Evolutionary conservation across 1,140 invertebrate genomes (phyloP), one percentile per base, ranked within the genome.

Genomic region (Magallana ariakensis): DNA sequence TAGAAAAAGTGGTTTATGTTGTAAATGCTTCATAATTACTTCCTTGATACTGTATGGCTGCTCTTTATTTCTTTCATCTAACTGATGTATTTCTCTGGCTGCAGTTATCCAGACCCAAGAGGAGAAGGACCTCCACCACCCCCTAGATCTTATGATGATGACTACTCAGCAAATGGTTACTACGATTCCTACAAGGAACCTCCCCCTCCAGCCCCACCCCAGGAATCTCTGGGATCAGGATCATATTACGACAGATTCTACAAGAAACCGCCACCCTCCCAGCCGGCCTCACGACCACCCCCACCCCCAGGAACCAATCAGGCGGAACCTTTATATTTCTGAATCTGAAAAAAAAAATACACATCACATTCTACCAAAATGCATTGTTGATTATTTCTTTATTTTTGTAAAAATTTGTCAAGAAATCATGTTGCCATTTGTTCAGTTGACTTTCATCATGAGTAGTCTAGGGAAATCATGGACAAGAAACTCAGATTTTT

Each of bases 241-340:
- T 56, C 58, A 62, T 91, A 91, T 81, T 89, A 91, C 75, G 88
- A 89, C 80, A 85, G 88, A 83, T 91, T 89, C 60, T 89, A 91
- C 66, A 91, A 87, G 62, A 89, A 87, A 81, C 84, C 83, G 19
- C 87, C 87, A 85, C 80, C 80, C 55, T 11, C 33, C 46, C 55
- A 54, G 19, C 33, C 8, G 2, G 1, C 16, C 22, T 16, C 7
- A 11, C 19, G 80, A 54, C 53, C 80, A 54, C 80, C 80, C 55
- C 80, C 80, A 19, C 80, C 46, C 53, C 55, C 80, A 82, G 53
- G 55, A 55, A 82, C 53, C 19, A 82, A 55, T n/a, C 80, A 82
- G 33, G 80, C 80, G 15, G 80, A 82, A 82, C 80, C 80, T 55
- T 56, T 82, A 54, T 82, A 82, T 56, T 82, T 82, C 55, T 82